phyloP scores from a whole-genome alignment of 2,797 vertebrate genomes.

The Scleropages formosus region DNA sequence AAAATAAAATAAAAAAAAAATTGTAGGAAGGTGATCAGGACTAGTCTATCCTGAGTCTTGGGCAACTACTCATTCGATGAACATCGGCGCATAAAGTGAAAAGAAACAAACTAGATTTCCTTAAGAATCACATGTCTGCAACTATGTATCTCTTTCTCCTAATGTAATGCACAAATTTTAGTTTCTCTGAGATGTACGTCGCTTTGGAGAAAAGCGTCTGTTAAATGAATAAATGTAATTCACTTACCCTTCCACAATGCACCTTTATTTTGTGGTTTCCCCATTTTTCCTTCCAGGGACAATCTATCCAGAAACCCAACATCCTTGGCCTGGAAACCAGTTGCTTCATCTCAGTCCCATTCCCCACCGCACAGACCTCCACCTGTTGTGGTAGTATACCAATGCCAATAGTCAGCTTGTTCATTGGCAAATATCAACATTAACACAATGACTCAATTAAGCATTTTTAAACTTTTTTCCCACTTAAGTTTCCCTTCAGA shows the following conservation, averaged over 20 bases:
- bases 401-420: conserved; percentile 37
- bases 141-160: no score
- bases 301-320: not conserved
- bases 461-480: conserved; percentile 54
- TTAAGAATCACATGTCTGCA: no score
- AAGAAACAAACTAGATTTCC: no score
- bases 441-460: conserved; percentile 52
- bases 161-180: no score
- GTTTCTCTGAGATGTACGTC: no score
- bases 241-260: conserved; percentile 15
- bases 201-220: no score
- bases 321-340: not conserved
- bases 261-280: not conserved
- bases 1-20: no score
- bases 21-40: no score
- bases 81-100: no score
- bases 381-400: conserved; percentile 37
- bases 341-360: not conserved
- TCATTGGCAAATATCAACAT: conserved; percentile 53
- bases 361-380: not conserved
- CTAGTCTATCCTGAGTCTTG: no score
- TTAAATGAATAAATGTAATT: no score
- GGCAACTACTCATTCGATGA: no score
- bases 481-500: conserved; percentile 51
- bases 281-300: conserved; percentile 23